Percentiles rank a stretch among this genome's conserved stretches.
These are phyloP conservation scores for Poeciliopsis presidionis DNA, from an alignment of 2,797 vertebrate genomes.

Conservation along the genomic window DNA sequence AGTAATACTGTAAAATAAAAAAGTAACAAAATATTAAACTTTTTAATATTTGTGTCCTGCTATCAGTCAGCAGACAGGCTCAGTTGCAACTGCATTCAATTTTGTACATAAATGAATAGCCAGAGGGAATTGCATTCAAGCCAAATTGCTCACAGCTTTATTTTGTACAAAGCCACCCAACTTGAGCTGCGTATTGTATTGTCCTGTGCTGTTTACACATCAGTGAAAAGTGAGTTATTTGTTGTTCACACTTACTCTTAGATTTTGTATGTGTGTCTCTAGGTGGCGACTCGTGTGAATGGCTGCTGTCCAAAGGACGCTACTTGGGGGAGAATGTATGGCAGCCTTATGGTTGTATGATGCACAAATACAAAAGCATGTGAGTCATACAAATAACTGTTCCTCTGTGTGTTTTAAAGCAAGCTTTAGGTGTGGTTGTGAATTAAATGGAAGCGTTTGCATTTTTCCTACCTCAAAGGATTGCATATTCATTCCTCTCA, in stretches of 20 bases:
- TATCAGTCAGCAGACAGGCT: constrained; percentile 46
- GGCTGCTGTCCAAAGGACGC: constrained; percentile 94
- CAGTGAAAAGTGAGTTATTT: constrained; percentile 21
- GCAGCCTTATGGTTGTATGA: constrained; percentile 99
- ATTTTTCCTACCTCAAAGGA: background rate
- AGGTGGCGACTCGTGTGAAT: constrained; percentile 94
- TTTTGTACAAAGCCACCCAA: constrained; percentile 36
- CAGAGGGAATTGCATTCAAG: constrained; percentile 40
- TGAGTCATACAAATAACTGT: constrained; percentile 70
- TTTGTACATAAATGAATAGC: constrained; percentile 55
- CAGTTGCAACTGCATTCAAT: constrained; percentile 56
- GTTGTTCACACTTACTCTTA: constrained; percentile 28
- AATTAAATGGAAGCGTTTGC: background rate
- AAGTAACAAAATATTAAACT: background rate
- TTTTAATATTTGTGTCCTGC: background rate
- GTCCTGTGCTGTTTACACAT: constrained; percentile 33
- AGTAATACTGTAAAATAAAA: background rate
- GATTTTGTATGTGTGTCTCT: constrained; percentile 48
- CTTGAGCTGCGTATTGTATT: constrained; percentile 48
- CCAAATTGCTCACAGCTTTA: constrained; percentile 54
- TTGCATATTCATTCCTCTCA: no score
- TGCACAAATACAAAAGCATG: constrained; percentile 96
- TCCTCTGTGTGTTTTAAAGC: constrained; percentile 10
- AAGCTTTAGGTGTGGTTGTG: background rate
- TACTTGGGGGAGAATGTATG: constrained; percentile 96